Evolutionary conservation across 2,113 vertebrate genomes (phyloP).

Genomic region (cattle (Bos taurus)): DNA sequence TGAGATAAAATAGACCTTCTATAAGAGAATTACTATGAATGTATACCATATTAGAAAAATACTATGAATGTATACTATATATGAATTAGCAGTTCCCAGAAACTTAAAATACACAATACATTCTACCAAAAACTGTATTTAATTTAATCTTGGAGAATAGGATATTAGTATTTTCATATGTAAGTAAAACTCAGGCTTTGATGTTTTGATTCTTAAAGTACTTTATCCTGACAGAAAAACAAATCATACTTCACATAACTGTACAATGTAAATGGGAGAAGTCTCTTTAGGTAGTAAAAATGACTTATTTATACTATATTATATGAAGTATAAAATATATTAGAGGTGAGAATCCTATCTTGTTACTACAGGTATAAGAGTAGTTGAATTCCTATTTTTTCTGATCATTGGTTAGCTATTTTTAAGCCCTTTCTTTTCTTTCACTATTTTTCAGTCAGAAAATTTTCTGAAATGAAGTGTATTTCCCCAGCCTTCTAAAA

Average conservation of each 20-base stretch:
- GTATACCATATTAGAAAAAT: neutral
- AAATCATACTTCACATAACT: neutral
- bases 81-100: constrained; percentile 14
- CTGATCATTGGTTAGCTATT: neutral
- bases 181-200: constrained; percentile 2
- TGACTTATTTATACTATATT: neutral
- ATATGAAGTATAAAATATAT: neutral
- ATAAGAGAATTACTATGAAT: constrained; percentile 4
- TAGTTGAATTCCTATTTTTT: constrained; percentile 11
- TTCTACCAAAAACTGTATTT: constrained; percentile 37
- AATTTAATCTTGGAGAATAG: constrained; percentile 22
- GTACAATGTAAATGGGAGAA: neutral
- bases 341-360: neutral
- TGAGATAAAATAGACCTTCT: constrained; percentile 1
- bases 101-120: constrained; percentile 33
- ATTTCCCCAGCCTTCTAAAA: neutral
- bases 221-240: neutral
- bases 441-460: neutral
- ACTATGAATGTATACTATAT: neutral
- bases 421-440: neutral
- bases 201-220: constrained; percentile 21
- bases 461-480: neutral
- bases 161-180: constrained; percentile 24
- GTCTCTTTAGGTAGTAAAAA: neutral
- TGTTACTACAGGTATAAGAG: neutral